Percentiles rank a stretch among this genome's conserved stretches.
Conservation (phyloP, 2,113 vertebrate species). For the Hippopotamus amphibius region DNA sequence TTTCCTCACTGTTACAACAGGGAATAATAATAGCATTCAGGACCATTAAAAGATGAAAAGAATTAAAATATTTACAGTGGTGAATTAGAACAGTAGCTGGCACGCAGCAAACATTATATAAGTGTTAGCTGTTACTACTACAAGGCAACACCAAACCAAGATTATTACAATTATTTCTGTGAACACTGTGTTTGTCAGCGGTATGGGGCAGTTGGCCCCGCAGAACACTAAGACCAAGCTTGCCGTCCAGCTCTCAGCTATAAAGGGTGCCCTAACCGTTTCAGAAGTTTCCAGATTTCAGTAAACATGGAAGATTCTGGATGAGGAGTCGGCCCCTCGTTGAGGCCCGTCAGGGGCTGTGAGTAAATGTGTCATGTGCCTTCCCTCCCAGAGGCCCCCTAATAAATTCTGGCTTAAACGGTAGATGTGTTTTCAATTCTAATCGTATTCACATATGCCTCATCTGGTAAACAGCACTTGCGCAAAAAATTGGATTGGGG, state of each 20-base stretch:
- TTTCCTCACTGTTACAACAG: neutral
- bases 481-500: slow-evolving; percentile 47
- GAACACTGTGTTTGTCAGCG: neutral
- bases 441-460: slow-evolving; percentile 24
- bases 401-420: neutral
- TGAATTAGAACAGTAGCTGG: neutral
- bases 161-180: neutral
- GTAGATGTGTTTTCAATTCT: slow-evolving; percentile 24
- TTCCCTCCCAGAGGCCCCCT: neutral
- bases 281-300: neutral
- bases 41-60: neutral
- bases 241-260: neutral
- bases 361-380: rapidly evolving
- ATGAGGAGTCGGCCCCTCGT: neutral
- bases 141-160: neutral
- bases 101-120: rapidly evolving
- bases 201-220: too few relatives aligned
- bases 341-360: neutral
- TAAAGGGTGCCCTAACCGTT: neutral
- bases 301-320: neutral
- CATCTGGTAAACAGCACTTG: slow-evolving; percentile 63
- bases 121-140: neutral
- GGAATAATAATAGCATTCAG: neutral
- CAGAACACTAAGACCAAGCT: neutral
- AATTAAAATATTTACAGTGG: neutral